Conservation (phyloP, 2,888 invertebrate genomes). For the Electrophaes corylata region DNA sequence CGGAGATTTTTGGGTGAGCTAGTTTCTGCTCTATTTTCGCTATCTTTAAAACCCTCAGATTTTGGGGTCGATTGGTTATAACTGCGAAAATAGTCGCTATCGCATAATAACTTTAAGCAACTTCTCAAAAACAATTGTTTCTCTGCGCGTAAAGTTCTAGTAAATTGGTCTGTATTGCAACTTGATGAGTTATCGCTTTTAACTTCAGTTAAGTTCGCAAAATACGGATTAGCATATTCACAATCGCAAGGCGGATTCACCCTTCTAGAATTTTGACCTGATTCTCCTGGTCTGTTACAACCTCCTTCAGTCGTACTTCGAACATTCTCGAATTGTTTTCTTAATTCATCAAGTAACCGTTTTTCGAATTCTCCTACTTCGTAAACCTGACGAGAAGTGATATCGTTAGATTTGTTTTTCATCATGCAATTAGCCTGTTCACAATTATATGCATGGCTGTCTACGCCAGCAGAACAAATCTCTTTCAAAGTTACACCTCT, state of each 20-base stretch:
- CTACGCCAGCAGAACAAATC: constrained; percentile 17
- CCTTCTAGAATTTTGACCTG: background rate
- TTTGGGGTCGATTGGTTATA: constrained; percentile 11
- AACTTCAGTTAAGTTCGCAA: constrained; percentile 19
- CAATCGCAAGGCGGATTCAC: constrained; percentile 3
- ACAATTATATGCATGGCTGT: constrained; percentile 3
- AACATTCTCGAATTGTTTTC: constrained; percentile 7
- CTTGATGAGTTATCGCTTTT: constrained; percentile 4
- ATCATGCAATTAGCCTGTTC: background rate
- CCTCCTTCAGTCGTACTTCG: background rate
- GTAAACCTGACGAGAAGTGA: constrained; percentile 16
- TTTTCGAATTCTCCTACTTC: constrained; percentile 20
- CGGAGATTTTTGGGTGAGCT: background rate
- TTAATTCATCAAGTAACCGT: constrained; percentile 13
- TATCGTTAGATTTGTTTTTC: constrained; percentile 1
- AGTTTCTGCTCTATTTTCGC: background rate
- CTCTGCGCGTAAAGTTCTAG: constrained; percentile 8
- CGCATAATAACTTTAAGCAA: constrained; percentile 20
- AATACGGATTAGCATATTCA: constrained; percentile 21
- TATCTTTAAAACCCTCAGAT: background rate
- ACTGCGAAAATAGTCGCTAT: constrained; percentile 19
- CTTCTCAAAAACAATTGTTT: constrained; percentile 22
- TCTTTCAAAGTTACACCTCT: constrained; percentile 26
- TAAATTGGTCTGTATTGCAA: constrained; percentile 14
- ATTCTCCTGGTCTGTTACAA: background rate